These are phyloP conservation scores for Labia minor DNA, from an alignment of 2,888 invertebrate genomes.

Conservation along the genomic window DNA sequence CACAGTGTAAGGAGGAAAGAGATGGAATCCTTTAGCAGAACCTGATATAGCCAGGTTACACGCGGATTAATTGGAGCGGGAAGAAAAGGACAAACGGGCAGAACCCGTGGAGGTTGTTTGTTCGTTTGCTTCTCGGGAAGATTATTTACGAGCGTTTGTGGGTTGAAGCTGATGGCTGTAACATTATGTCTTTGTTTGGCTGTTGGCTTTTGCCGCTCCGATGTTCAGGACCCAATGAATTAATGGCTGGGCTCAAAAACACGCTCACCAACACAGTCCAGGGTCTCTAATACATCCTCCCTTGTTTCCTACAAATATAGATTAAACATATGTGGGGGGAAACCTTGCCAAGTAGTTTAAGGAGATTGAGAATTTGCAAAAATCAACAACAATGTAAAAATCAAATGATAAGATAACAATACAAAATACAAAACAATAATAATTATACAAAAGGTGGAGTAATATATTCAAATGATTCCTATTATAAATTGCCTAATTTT, in stretches of 20 bases:
- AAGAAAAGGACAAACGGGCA: not conserved
- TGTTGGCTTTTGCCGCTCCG: slow-evolving; percentile 8
- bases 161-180: not conserved
- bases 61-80: slow-evolving; percentile 13
- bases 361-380: too few relatives aligned
- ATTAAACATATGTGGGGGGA: too few relatives aligned
- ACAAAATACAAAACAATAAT: too few relatives aligned
- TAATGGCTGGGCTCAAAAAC: not conserved
- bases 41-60: not conserved
- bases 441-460: too few relatives aligned
- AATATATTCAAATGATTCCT: too few relatives aligned
- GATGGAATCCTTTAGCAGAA: not conserved
- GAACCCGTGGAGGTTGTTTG: not conserved
- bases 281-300: too few relatives aligned
- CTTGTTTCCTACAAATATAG: too few relatives aligned
- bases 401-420: too few relatives aligned
- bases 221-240: not conserved
- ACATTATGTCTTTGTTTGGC: slow-evolving; percentile 13
- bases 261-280: not conserved
- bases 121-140: not conserved
- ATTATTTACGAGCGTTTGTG: not conserved
- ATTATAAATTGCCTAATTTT: too few relatives aligned
- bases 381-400: too few relatives aligned
- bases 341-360: too few relatives aligned
- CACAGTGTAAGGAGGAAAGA: not conserved